Evolutionary conservation across 2,113 vertebrate genomes (phyloP).

Genomic region (Cromileptes altivelis): DNA sequence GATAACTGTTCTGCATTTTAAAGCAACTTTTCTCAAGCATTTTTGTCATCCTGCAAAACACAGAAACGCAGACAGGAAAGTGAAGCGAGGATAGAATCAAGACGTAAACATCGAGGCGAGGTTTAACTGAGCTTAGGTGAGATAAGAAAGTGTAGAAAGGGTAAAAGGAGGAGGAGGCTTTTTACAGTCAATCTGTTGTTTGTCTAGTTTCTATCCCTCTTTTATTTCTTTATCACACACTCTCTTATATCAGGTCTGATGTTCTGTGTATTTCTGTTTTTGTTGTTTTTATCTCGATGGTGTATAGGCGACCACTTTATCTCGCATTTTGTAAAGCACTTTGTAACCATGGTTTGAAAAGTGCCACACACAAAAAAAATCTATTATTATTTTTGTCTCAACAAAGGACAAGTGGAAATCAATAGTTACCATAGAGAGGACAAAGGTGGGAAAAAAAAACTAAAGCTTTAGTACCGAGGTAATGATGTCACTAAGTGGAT

Average conservation of each 20-base stretch:
- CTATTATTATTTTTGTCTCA: not conserved
- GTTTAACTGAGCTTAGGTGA: not conserved
- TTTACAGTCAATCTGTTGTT: too few species aligned
- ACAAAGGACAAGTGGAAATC: slow-evolving; percentile 16
- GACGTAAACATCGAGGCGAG: not conserved
- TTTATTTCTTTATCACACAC: too few species aligned
- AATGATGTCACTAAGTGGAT: slow-evolving; percentile 39
- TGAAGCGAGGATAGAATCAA: not conserved
- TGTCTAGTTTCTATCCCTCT: too few species aligned
- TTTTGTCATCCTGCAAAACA: slow-evolving; percentile 4
- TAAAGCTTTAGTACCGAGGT: slow-evolving; percentile 2
- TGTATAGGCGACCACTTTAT: too few species aligned
- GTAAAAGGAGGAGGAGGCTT: too few species aligned
- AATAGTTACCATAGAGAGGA: not conserved
- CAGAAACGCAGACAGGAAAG: not conserved
- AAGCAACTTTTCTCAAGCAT: slow-evolving; percentile 21
- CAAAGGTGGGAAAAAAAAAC: not conserved
- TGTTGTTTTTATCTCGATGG: too few species aligned
- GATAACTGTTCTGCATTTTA: slow-evolving; percentile 36
- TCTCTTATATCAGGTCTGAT: too few species aligned
- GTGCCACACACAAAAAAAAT: not conserved
- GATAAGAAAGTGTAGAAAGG: not conserved
- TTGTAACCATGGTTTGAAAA: not conserved
- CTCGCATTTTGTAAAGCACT: too few species aligned
- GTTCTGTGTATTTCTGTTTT: too few species aligned